Percentiles rank a stretch among this genome's conserved stretches.
Evolutionary conservation across 2,888 invertebrate genomes (phyloP).

Genomic region (Diaprepes abbreviatus): DNA sequence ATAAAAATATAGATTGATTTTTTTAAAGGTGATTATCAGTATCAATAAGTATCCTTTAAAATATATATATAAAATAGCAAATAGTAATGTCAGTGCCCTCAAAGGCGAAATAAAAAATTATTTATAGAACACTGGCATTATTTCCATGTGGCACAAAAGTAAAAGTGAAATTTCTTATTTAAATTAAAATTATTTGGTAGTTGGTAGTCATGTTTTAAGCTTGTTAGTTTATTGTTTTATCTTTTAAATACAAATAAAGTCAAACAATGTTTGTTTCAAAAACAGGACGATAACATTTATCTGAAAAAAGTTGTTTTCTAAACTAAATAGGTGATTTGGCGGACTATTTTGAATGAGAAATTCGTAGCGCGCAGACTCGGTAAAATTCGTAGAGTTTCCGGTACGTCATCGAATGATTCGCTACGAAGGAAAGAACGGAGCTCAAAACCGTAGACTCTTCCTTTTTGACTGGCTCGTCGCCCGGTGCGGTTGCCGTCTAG

Average conservation of each 20-base stretch:
- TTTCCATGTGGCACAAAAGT: not conserved
- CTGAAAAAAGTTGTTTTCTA: not conserved
- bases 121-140: constrained; percentile 1
- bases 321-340: constrained; percentile 24
- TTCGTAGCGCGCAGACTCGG: constrained; percentile 37
- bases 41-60: too few relatives aligned
- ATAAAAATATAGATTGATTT: too few relatives aligned
- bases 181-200: too few relatives aligned
- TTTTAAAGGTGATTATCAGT: too few relatives aligned
- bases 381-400: constrained; percentile 52
- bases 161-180: not conserved
- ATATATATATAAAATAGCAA: too few relatives aligned
- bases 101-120: constrained; percentile 13
- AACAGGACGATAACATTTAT: not conserved
- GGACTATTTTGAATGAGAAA: constrained; percentile 23
- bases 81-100: not conserved
- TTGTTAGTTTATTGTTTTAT: constrained; percentile 2
- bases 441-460: constrained; percentile 61
- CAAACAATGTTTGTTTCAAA: constrained; percentile 5
- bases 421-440: constrained; percentile 56
- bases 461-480: constrained; percentile 66
- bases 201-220: not conserved
- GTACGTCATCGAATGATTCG: constrained; percentile 50
- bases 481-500: constrained; percentile 64
- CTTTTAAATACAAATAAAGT: not conserved